Evolutionary conservation across 2,797 vertebrate genomes (phyloP).

Genomic region (Poeciliopsis presidionis): DNA sequence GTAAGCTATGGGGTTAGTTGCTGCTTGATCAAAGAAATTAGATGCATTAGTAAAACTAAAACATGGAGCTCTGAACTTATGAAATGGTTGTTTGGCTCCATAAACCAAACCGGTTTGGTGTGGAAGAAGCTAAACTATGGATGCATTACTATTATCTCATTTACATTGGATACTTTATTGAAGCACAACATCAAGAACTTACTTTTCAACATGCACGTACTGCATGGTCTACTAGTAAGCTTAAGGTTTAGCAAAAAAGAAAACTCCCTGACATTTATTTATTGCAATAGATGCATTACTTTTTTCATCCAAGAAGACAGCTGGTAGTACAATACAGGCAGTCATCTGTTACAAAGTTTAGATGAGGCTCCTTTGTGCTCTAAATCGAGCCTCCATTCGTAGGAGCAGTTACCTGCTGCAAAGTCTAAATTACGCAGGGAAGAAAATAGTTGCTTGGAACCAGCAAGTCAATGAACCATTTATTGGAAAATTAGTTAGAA

Average conservation of each 20-base stretch:
- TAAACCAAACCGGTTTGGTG: background rate
- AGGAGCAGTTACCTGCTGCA: background rate
- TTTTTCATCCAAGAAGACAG: background rate
- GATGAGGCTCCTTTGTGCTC: background rate
- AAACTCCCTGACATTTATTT: background rate
- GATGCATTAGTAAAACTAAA: background rate
- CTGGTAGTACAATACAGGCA: background rate
- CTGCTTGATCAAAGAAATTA: background rate
- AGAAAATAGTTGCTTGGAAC: background rate
- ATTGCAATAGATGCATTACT: background rate
- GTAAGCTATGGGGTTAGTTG: constrained; percentile 1
- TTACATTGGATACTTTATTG: background rate
- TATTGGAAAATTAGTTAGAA: background rate
- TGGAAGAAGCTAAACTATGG: background rate
- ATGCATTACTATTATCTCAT: background rate
- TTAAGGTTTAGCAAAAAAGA: background rate
- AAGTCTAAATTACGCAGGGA: background rate
- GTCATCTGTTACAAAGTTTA: background rate
- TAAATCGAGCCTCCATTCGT: background rate
- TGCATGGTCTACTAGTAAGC: background rate
- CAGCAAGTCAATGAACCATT: background rate
- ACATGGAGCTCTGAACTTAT: background rate
- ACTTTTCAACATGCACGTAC: background rate
- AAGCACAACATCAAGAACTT: background rate
- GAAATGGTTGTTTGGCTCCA: background rate